Percentiles rank a stretch among this genome's conserved stretches.
Evolutionary conservation across 2,797 vertebrate genomes (phyloP).

Genomic region (Onychomys torridus): DNA sequence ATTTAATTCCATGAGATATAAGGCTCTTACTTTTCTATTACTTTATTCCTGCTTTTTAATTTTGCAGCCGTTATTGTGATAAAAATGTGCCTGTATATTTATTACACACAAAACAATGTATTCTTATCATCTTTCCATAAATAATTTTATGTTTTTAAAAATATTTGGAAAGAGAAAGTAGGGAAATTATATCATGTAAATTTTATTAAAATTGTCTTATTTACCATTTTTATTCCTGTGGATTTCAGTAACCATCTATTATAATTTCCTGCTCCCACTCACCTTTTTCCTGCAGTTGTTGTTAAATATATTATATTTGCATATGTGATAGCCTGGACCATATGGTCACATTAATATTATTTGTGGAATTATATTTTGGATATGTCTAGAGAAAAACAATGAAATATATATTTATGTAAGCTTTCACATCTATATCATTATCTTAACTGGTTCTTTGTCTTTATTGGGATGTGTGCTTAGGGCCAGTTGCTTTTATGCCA

Average conservation of each 20-base stretch:
- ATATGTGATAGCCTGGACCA: background rate
- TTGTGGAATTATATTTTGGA: background rate
- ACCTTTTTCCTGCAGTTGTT: background rate
- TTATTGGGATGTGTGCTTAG: background rate
- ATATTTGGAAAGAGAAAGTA: background rate
- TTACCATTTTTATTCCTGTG: background rate
- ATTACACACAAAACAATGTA: background rate
- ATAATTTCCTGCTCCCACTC: background rate
- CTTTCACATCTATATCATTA: background rate
- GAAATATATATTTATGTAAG: background rate
- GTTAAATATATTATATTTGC: background rate
- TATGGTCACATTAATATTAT: background rate
- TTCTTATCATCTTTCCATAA: background rate
- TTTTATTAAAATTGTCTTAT: slow-evolving; percentile 8
- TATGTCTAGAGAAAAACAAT: background rate
- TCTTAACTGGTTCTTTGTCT: background rate
- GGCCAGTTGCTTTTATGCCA: background rate
- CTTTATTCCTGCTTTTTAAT: background rate
- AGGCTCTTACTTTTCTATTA: background rate
- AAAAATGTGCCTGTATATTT: background rate
- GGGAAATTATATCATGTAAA: background rate
- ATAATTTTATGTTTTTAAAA: slow-evolving; percentile 35
- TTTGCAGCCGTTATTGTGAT: background rate
- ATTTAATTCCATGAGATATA: background rate
- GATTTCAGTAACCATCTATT: background rate